Evolutionary conservation across 2,797 vertebrate genomes (phyloP).

Genomic region (Monodelphis domestica): DNA sequence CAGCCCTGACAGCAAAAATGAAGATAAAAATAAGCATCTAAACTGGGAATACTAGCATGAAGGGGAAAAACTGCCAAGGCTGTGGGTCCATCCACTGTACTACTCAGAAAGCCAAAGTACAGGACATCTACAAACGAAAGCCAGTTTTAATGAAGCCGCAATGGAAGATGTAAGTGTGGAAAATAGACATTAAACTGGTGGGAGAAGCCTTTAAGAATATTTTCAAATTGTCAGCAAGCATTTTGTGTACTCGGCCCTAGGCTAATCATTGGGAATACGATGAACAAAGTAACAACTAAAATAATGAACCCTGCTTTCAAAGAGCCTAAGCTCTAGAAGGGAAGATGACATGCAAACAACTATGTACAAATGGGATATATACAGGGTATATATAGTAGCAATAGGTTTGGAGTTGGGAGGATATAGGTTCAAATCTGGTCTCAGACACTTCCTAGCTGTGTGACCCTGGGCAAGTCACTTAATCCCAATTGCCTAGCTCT

Average conservation of each 20-base stretch:
- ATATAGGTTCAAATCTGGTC: too few relatives aligned
- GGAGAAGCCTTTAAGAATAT: constrained; percentile 91
- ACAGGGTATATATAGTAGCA: too few relatives aligned
- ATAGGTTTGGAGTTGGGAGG: too few relatives aligned
- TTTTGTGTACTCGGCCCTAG: not conserved
- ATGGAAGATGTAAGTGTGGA: constrained; percentile 94
- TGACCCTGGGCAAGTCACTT: too few relatives aligned
- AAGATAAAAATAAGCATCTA: too few relatives aligned
- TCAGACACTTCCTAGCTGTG: too few relatives aligned
- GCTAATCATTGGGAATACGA: not conserved
- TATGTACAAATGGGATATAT: not conserved
- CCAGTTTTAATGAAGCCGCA: constrained; percentile 91
- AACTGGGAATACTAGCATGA: constrained; percentile 52
- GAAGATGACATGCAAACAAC: not conserved
- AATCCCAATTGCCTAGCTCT: too few relatives aligned
- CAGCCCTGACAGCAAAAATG: too few relatives aligned
- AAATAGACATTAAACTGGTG: constrained; percentile 90
- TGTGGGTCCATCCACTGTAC: constrained; percentile 82
- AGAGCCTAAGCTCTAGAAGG: not conserved
- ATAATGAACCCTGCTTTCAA: not conserved
- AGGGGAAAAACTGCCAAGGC: constrained; percentile 52
- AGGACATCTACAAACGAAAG: constrained; percentile 88
- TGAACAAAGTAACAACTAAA: not conserved
- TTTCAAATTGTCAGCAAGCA: constrained; percentile 82
- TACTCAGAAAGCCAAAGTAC: constrained; percentile 94